phyloP scores from a whole-genome alignment of 1,140 invertebrate genomes.

The Macrobrachium rosenbergii region DNA sequence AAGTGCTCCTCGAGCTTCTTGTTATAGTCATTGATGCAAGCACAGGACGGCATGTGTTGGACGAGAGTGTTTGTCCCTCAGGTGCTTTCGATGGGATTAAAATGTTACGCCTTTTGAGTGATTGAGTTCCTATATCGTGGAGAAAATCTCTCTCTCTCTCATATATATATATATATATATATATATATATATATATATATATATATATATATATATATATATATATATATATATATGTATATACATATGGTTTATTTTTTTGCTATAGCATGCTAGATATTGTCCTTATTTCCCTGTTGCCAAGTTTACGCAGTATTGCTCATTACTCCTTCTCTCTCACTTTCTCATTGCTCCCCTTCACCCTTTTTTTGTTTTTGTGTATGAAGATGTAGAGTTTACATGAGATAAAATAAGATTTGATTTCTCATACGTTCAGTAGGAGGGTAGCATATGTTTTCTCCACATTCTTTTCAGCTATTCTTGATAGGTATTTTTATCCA shows the following conservation, averaged over 20 bases:
- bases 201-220: no score
- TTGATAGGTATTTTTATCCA: no score
- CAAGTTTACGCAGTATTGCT: no score
- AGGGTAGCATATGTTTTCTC: no score
- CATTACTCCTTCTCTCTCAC: not conserved
- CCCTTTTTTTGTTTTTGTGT: not conserved
- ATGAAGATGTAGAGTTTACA: not conserved
- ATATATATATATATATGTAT: no score
- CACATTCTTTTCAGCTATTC: no score
- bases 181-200: no score
- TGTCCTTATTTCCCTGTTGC: no score
- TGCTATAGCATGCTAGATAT: no score
- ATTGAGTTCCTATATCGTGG: not conserved
- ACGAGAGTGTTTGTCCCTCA: not conserved
- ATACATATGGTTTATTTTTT: no score
- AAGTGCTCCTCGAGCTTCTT: not conserved
- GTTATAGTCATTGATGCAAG: not conserved
- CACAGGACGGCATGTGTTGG: not conserved
- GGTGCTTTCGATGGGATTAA: no score
- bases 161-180: no score
- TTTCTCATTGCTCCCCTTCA: not conserved
- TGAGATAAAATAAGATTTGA: not conserved
- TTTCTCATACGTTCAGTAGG: not conserved
- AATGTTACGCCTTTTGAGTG: not conserved
- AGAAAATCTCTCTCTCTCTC: constrained; percentile 12